Percentiles rank a stretch among this genome's conserved stretches.
Evolutionary conservation across 2,888 invertebrate genomes (phyloP).

Genomic region (Tubulanus polymorphus): DNA sequence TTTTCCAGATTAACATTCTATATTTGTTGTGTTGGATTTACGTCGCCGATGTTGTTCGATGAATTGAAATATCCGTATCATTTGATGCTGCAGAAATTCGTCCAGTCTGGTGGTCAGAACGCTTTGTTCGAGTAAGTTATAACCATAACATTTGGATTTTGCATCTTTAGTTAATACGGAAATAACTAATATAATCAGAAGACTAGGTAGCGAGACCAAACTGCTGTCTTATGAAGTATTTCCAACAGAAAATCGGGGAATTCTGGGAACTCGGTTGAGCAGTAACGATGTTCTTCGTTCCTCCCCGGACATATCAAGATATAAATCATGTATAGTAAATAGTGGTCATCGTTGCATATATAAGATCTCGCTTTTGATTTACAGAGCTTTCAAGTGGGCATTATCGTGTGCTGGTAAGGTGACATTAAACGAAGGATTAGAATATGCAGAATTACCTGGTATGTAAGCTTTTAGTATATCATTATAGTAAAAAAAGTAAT

Average conservation of each 20-base stretch:
- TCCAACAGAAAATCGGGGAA: no score
- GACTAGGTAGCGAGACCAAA: no score
- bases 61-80: conserved; percentile 81
- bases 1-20: conserved; percentile 69
- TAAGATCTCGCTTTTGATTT: conserved; percentile 20
- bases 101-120: conserved; percentile 67
- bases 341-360: no score
- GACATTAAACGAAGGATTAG: conserved; percentile 59
- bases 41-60: conserved; percentile 79
- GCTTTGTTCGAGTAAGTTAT: conserved; percentile 61
- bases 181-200: no score
- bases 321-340: no score
- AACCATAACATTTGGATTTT: not conserved
- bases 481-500: no score
- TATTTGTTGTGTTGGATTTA: conserved; percentile 79
- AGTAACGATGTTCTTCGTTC: no score
- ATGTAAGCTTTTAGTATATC: no score
- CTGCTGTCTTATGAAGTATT: no score
- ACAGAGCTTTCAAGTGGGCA: conserved; percentile 64
- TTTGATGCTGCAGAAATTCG: conserved; percentile 77
- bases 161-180: no score
- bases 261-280: no score
- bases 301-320: no score
- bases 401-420: conserved; percentile 54
- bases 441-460: conserved; percentile 64